Base-by-base conservation (phyloP, 2,797 vertebrate genomes). In the Cetoscarus ocellatus region DNA sequence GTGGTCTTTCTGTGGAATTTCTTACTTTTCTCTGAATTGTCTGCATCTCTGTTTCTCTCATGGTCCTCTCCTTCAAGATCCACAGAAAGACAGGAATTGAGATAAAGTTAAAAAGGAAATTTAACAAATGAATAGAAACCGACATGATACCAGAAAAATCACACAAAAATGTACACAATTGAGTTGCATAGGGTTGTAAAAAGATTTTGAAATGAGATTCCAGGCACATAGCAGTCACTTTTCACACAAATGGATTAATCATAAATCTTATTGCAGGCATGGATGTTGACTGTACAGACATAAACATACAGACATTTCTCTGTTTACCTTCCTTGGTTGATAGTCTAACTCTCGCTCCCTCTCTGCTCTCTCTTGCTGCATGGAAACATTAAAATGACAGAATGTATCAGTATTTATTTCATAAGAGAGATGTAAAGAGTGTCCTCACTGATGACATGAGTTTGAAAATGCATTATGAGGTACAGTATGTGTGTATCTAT, bases 351-450 rank as follows among this genome's bases (percentile, higher is more conserved):
- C 93, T 53, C 76, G 84, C 69, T 93, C 92, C 75, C 87, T 88
- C 61, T 91, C 93, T 77, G 85, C 86, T 92, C 90, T 91, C 86
- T 94, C 94, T 88, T 95, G 92, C 91, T 94, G 91, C 79, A 87
- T 63, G 78, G 45, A 39, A 63, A 90, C 54, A 90, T 60, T 48
- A 86, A n/a, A 85, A 79, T 66, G 42, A 82, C 17, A 80, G 66
- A 66, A 1, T 12, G 8, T 62, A 55, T 84, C 61, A 90, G 70
- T 80, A n/a, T n/a, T n/a, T n/a, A n/a, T n/a, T n/a, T n/a, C n/a
- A n/a, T n/a, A n/a, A n/a, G n/a, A n/a, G n/a, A n/a, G n/a, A n/a
- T n/a, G n/a, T n/a, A n/a, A n/a, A n/a, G n/a, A n/a, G n/a, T n/a
- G n/a, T n/a, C n/a, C n/a, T n/a, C n/a, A n/a, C n/a, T n/a, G n/a